Evolutionary conservation across 1,140 invertebrate species (phyloP).

Genomic region (Samia ricini): DNA sequence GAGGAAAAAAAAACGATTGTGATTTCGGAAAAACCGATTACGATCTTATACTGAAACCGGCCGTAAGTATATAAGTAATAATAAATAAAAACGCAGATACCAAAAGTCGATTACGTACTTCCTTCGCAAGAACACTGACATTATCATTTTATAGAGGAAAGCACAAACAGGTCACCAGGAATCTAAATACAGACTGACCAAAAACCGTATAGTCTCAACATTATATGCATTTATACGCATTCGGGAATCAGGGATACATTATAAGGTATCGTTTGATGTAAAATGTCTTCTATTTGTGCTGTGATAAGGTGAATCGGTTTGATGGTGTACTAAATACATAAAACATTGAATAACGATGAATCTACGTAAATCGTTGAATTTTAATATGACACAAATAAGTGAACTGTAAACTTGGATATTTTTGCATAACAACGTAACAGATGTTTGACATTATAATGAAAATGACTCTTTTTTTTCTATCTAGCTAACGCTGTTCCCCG

Average conservation of each 20-base stretch:
- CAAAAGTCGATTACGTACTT: constrained; percentile 51
- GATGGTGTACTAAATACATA: constrained; percentile 50
- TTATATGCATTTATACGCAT: constrained; percentile 54
- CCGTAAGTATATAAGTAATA: not conserved
- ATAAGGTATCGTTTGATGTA: constrained; percentile 21
- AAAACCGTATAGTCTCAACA: constrained; percentile 36
- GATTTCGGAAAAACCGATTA: not conserved
- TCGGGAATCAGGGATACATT: constrained; percentile 21
- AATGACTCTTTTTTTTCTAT: no score
- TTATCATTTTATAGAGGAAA: constrained; percentile 27
- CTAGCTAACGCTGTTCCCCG: no score
- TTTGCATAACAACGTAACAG: not conserved
- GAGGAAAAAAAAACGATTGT: no score
- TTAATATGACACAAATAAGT: constrained; percentile 42
- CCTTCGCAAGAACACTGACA: constrained; percentile 50
- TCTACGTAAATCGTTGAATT: constrained; percentile 60
- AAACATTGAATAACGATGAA: constrained; percentile 52
- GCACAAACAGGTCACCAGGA: constrained; percentile 22
- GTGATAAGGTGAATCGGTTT: constrained; percentile 26
- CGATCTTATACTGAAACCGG: not conserved
- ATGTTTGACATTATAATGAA: not conserved
- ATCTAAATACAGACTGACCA: constrained; percentile 39
- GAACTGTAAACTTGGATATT: not conserved
- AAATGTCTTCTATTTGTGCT: constrained; percentile 30
- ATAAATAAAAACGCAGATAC: not conserved